Base-by-base conservation (phyloP, 1,140 invertebrate genomes). In the Cryptotermes secundus region DNA sequence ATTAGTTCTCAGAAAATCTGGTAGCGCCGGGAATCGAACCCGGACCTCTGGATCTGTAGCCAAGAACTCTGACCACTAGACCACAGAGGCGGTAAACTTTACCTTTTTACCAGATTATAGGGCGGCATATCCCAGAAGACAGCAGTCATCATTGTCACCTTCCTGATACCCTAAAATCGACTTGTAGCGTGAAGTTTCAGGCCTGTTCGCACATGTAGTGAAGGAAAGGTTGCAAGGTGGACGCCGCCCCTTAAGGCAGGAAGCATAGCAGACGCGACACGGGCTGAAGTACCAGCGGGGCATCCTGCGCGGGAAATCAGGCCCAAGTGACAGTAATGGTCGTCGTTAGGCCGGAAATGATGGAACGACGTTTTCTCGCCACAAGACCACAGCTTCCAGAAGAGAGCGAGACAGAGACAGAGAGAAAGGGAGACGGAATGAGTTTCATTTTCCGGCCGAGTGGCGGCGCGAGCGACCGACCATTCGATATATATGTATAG, bases 271-370 rank as follows among this genome's bases (percentile, higher is more conserved):
- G 59, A 72, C 59, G 81, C 22, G 81, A 82, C n/a, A 31, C 36
- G 7, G 42, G 10, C 26, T 45, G 42, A 82, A 45, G 36, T 22
- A 80, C 34, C 22, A 38, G 36, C 16, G 31, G 80, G 80, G n/a
- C 14, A 38, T 19, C 34, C 35, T 81, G 26, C 80, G 35, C 80
- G 81, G 45, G 81, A 38, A 82, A 82, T 83, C 84, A 45, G 72
- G 36, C 80, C 35, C 49, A 80, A 83, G 83, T 84, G 84, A 86
- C 85, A 83, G 80, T 86, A 86, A 86, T 86, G 85, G 85, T 65
- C 81, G 84, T 84, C 85, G 85, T 86, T 86, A 86, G 80, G 35
- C 85, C 85, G 85, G 85, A 86, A 86, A 86, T 86, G 85, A 86
- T 82, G 85, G 80, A 86, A 79, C 83, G 85, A 36, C 85, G 81